These are phyloP conservation scores for Tamias sibiricus DNA, from an alignment of 2,113 vertebrate genomes.

Conservation along the genomic window DNA sequence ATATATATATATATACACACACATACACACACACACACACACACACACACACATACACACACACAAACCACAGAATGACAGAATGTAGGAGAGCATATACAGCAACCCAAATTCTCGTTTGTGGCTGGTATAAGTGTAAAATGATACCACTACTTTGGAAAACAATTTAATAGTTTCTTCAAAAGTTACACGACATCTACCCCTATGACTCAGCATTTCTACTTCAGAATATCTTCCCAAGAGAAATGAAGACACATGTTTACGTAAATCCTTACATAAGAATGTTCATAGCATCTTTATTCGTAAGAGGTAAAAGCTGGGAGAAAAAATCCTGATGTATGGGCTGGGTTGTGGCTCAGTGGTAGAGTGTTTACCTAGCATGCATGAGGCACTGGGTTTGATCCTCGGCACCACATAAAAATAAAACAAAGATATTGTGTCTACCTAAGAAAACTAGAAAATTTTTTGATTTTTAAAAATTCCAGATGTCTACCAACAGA, in stretches of 20 bases:
- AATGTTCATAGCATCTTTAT: conserved; percentile 22
- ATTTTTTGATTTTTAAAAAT: not conserved
- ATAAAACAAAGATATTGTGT: too few species aligned
- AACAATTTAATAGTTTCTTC: conserved; percentile 13
- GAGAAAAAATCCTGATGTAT: not conserved
- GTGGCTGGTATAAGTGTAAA: not conserved
- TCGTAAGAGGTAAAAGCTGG: conserved; percentile 24
- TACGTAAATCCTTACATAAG: conserved; percentile 43
- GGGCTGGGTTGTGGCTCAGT: too few species aligned
- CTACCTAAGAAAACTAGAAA: too few species aligned
- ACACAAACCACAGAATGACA: too few species aligned
- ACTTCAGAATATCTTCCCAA: not conserved
- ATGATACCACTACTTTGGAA: not conserved
- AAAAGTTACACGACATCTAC: not conserved
- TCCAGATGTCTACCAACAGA: not conserved
- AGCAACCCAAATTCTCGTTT: not conserved
- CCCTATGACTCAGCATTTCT: not conserved
- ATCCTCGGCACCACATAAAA: too few species aligned
- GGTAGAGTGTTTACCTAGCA: too few species aligned
- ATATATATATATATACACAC: too few species aligned
- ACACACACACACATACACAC: too few species aligned
- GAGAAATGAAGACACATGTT: conserved; percentile 23
- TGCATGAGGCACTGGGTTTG: too few species aligned
- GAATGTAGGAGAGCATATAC: not conserved
- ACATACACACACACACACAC: too few species aligned